Evolutionary conservation across 2,888 invertebrate species (phyloP).

Genomic region (Ischnura elegans): DNA sequence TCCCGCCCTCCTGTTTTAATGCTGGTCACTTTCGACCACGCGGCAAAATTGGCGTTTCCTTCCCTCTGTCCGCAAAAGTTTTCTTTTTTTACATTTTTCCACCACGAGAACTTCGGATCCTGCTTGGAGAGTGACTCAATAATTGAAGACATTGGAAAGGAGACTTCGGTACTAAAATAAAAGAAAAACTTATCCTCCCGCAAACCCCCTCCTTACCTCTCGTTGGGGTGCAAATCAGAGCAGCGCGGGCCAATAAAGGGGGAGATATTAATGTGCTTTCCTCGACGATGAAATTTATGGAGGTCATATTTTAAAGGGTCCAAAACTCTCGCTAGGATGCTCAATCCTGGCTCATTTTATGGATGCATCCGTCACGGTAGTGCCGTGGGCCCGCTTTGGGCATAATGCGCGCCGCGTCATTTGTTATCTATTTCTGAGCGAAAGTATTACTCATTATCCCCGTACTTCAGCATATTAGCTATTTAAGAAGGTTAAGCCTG

Average conservation of each 20-base stretch:
- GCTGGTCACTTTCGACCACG: conserved; percentile 57
- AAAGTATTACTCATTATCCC: neutral
- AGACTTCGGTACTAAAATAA: no score
- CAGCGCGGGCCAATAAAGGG: conserved; percentile 40
- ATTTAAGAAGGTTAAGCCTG: no score
- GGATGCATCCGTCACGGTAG: conserved; percentile 25
- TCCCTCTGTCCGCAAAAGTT: conserved; percentile 23
- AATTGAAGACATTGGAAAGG: conserved; percentile 33
- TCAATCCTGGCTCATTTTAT: neutral
- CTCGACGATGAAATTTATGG: conserved; percentile 49
- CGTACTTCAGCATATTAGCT: no score
- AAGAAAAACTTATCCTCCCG: no score
- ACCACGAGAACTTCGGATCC: conserved; percentile 34
- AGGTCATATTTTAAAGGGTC: conserved; percentile 46
- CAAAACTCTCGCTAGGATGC: conserved; percentile 32
- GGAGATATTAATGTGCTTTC: conserved; percentile 57
- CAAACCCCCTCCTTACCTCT: conserved; percentile 17
- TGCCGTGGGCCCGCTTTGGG: neutral
- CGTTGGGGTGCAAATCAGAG: conserved; percentile 48
- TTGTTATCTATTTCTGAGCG: neutral
- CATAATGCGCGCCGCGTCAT: neutral
- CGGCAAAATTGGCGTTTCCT: conserved; percentile 55
- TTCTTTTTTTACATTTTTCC: no score
- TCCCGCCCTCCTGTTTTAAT: conserved; percentile 27
- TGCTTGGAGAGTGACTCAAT: conserved; percentile 54